These are phyloP conservation scores for Geodia barretti DNA, from an alignment of 37 sponge, comb jelly and placozoan genomes.

Conservation along the genomic window DNA sequence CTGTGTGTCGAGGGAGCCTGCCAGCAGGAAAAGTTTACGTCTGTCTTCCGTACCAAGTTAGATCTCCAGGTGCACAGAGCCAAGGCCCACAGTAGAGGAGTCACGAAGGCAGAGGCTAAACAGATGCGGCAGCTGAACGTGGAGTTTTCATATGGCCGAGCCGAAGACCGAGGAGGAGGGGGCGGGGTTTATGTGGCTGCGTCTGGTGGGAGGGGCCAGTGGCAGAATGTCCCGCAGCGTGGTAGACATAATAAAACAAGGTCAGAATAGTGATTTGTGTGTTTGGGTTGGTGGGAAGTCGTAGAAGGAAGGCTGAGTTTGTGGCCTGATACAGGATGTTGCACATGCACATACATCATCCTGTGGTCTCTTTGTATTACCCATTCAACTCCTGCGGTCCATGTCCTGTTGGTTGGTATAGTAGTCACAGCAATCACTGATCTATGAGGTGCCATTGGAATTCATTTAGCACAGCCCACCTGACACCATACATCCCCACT, in stretches of 20 bases:
- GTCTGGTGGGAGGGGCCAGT: constrained; percentile 6
- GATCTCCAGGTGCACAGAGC: constrained; percentile 84
- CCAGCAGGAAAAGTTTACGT: constrained; percentile 59
- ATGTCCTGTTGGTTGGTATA: too few species aligned
- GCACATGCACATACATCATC: not conserved
- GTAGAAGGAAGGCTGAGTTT: too few species aligned
- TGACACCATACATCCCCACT: too few species aligned
- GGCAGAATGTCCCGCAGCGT: constrained; percentile 4
- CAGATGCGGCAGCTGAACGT: constrained; percentile 58
- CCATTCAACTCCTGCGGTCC: too few species aligned
- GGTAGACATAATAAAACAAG: not conserved
- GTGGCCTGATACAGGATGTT: not conserved
- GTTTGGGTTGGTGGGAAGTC: not conserved
- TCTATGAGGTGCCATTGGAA: too few species aligned
- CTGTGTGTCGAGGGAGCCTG: constrained; percentile 86
- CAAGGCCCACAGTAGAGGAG: constrained; percentile 49
- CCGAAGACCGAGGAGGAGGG: not conserved
- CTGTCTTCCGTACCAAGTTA: constrained; percentile 77
- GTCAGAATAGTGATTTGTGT: not conserved
- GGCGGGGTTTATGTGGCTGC: not conserved
- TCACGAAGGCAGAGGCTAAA: constrained; percentile 71
- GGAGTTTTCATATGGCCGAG: constrained; percentile 43
- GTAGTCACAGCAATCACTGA: too few species aligned
- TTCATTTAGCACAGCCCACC: too few species aligned
- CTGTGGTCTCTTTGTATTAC: too few species aligned